Conservation (phyloP, 2,797 vertebrate species). For the Schizothorax lantsangensis region DNA sequence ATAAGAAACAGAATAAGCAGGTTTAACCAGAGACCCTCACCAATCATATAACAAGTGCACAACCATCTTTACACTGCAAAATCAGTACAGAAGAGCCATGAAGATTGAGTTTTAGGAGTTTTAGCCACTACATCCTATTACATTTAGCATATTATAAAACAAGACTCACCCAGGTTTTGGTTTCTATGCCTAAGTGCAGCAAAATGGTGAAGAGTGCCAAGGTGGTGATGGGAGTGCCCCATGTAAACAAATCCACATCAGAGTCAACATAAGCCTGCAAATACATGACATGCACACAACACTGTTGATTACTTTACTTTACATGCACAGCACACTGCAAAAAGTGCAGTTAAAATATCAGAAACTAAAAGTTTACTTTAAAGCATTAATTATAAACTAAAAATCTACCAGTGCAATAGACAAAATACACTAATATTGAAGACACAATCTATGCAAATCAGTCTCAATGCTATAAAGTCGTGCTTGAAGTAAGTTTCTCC, state of each 20-base stretch:
- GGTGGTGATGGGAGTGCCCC: constrained; percentile 94
- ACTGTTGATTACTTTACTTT: neutral
- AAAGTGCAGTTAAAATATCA: neutral
- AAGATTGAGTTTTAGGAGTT: neutral
- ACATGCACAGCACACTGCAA: neutral
- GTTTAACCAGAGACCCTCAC: neutral
- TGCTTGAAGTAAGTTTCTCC: neutral
- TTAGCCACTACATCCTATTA: neutral
- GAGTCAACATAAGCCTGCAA: constrained; percentile 92
- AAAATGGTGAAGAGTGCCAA: constrained; percentile 92
- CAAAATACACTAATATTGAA: neutral
- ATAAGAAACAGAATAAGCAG: neutral
- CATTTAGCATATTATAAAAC: neutral
- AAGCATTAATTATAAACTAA: neutral
- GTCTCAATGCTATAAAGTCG: neutral
- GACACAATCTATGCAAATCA: neutral
- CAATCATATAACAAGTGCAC: neutral
- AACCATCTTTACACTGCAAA: neutral
- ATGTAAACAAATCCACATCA: constrained; percentile 91
- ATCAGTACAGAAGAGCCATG: neutral
- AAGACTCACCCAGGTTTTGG: constrained; percentile 92
- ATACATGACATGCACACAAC: neutral
- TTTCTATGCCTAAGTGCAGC: constrained; percentile 94
- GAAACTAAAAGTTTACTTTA: neutral
- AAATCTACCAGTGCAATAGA: neutral